Percentiles rank a stretch among this genome's conserved stretches.
These are phyloP conservation scores for Mya arenaria DNA, from an alignment of 1,140 invertebrate genomes.

Conservation along the genomic window DNA sequence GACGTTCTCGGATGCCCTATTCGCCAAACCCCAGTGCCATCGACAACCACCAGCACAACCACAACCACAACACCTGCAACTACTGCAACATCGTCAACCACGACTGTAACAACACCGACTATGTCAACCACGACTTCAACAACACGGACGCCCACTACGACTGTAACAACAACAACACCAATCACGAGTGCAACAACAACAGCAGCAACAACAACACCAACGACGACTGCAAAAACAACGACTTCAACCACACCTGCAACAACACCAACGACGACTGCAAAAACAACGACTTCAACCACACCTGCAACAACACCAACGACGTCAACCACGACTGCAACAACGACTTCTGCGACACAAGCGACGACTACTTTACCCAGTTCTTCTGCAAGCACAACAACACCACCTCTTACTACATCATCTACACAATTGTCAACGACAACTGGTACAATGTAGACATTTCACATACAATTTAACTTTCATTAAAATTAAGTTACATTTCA, in stretches of 20 bases:
- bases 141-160: background rate
- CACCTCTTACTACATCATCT: background rate
- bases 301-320: background rate
- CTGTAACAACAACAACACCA: constrained; percentile 3
- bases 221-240: background rate
- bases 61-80: background rate
- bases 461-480: no score
- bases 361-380: background rate
- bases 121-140: background rate
- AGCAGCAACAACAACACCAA: constrained; percentile 1
- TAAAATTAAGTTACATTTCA: no score
- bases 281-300: background rate
- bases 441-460: no score
- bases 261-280: background rate
- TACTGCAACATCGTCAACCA: background rate
- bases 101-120: background rate
- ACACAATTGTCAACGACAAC: no score
- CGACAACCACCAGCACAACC: background rate
- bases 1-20: constrained; percentile 63
- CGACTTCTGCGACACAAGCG: background rate
- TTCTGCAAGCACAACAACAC: background rate
- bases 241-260: background rate
- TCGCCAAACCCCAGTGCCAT: background rate
- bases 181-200: background rate
- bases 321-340: background rate